Evolutionary conservation across 2,888 invertebrate genomes (phyloP), one percentile per base, ranked within the genome.

Genomic region (Patella depressa): DNA sequence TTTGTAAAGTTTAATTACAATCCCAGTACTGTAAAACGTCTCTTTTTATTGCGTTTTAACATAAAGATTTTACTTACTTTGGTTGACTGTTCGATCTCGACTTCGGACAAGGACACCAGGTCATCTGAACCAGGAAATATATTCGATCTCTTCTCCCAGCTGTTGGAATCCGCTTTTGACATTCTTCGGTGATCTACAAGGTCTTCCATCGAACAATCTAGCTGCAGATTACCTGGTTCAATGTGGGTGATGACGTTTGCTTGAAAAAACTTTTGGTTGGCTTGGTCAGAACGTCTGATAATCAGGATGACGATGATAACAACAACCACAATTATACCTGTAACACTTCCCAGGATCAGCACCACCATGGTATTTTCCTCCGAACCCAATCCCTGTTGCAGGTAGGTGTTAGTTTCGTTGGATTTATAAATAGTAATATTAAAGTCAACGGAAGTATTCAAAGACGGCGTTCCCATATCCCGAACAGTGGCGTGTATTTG

Each of bases 251-350:
- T 70, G 24, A 71, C 73, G 3, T 71, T 65, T 2, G 74, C 59
- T 34, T 76, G 57, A 19, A 65, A 12, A 74, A 79, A 80, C 59
- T 82, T 82, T 71, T 81, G 72, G 24, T 65, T 65, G 53, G 77
- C 78, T 24, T 73, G 57, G 72, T 83, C 83, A 4, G 83, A 78
- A 7, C 81, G 78, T 69, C 81, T 71, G 15, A 83, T 83, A 72
- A 81, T 77, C 17, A 80, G 74, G 65, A 83, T 83, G 34, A 81
- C 82, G 76, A 83, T 77, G 76, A 82, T 80, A 71, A 83, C 82
- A 54, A 80, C 80, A 19, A 83, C 80, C 17, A 81, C 81, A 65
- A 83, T 79, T 71, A 82, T 74, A 45, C 81, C 82, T 3, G 83
- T 83, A 54, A 83, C 78, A 59, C 78, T 79, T 34, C 81, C 82